Evolutionary conservation across 2,797 vertebrate genomes (phyloP).

Genomic region (Steatocranus sp.): DNA sequence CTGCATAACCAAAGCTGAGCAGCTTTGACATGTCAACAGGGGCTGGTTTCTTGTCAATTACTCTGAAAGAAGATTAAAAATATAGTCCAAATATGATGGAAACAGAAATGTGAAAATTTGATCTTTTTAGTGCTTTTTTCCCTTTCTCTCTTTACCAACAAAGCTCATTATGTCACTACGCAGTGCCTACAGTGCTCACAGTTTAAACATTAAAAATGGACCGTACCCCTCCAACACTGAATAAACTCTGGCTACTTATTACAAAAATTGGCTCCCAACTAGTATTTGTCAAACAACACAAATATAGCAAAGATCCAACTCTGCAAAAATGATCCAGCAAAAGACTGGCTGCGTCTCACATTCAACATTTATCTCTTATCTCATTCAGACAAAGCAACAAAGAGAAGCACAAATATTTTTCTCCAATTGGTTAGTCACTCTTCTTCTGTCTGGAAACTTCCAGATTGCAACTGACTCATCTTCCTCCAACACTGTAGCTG

Average conservation of each 20-base stretch:
- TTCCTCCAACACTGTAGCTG: not conserved
- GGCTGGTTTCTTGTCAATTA: constrained; percentile 57
- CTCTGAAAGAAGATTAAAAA: constrained; percentile 36
- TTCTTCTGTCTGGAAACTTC: not conserved
- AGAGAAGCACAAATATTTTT: not conserved
- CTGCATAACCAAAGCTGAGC: constrained; percentile 72
- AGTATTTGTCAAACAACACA: not conserved
- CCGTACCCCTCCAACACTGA: not conserved
- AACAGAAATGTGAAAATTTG: not conserved
- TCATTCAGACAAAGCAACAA: not conserved
- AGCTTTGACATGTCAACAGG: constrained; percentile 74
- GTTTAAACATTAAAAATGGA: constrained; percentile 26
- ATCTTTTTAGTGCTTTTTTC: not conserved
- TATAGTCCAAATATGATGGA: not conserved
- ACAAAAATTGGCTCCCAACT: not conserved
- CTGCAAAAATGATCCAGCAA: not conserved
- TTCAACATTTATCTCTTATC: not conserved
- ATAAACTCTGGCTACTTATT: constrained; percentile 38
- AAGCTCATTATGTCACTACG: not conserved
- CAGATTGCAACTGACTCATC: not conserved
- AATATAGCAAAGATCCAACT: not conserved
- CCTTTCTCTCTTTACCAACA: not conserved
- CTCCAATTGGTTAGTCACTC: not conserved
- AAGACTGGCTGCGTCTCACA: not conserved
- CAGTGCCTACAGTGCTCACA: not conserved